Conservation (phyloP, 2,888 invertebrate genomes). For the Gerosis bhagava region DNA sequence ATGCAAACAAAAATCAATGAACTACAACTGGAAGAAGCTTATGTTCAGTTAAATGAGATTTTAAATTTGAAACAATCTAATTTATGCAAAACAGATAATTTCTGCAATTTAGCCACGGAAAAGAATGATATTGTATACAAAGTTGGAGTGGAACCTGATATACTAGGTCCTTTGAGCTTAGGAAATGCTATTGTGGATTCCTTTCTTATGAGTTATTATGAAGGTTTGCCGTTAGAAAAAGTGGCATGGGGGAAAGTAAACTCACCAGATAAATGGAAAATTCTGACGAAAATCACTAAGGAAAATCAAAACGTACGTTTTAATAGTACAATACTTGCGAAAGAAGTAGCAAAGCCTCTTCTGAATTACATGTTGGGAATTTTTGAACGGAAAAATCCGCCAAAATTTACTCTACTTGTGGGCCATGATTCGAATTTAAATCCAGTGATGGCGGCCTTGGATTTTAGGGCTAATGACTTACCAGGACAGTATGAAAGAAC, state of each 20-base stretch:
- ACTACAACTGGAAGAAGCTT: constrained; percentile 43
- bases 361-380: constrained; percentile 48
- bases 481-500: constrained; percentile 53
- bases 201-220: constrained; percentile 65
- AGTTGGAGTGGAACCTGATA: constrained; percentile 50
- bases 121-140: constrained; percentile 42
- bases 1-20: constrained; percentile 48
- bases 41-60: constrained; percentile 48
- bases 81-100: constrained; percentile 43
- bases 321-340: constrained; percentile 44
- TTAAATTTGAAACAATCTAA: constrained; percentile 50
- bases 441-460: constrained; percentile 46
- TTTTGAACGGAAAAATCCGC: constrained; percentile 30
- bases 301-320: constrained; percentile 57
- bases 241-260: constrained; percentile 62
- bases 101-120: constrained; percentile 49
- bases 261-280: constrained; percentile 46
- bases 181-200: constrained; percentile 52
- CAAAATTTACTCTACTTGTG: constrained; percentile 50
- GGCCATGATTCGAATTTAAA: constrained; percentile 66
- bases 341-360: constrained; percentile 49
- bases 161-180: constrained; percentile 50
- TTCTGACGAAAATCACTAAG: constrained; percentile 45
- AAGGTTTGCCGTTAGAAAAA: constrained; percentile 48
- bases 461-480: constrained; percentile 47